phyloP scores from a whole-genome alignment of 2,113 vertebrate genomes.

The Rousettus leschenaultii region DNA sequence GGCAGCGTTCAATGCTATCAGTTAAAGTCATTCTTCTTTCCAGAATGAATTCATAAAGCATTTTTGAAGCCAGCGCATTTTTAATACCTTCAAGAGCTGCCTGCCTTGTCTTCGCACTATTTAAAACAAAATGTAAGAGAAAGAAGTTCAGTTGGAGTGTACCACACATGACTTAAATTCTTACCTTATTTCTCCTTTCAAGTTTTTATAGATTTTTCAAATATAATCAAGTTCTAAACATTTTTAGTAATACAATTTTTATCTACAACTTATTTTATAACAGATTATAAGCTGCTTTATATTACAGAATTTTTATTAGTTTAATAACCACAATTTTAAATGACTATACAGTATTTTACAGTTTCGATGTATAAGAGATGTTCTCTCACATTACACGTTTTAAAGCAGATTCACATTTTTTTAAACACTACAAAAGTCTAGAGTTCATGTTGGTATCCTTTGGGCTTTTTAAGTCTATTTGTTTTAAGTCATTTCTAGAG shows the following conservation, averaged over 20 bases:
- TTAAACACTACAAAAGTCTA: not conserved
- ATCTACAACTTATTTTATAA: not conserved
- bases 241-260: not conserved
- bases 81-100: slow-evolving; percentile 94
- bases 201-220: not conserved
- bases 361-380: not conserved
- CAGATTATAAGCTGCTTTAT: not conserved
- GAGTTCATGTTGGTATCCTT: not conserved
- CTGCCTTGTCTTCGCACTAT: slow-evolving; percentile 95
- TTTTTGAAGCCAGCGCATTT: slow-evolving; percentile 93
- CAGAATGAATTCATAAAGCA: slow-evolving; percentile 94
- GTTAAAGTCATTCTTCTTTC: slow-evolving; percentile 97
- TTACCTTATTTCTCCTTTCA: not conserved
- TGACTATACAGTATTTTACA: not conserved
- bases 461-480: not conserved
- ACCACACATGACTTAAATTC: not conserved
- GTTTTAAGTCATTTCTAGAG: not conserved
- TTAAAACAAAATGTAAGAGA: slow-evolving; percentile 18
- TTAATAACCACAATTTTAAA: not conserved
- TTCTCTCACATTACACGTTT: not conserved
- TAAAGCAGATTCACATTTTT: not conserved
- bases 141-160: not conserved
- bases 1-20: slow-evolving; percentile 96
- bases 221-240: not conserved
- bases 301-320: not conserved